A percentile compares a stretch with the other conserved stretches of the same genome.
phyloP scores from a whole-genome alignment of 2,888 invertebrate species.

The Thecocarcelia acutangulata region DNA sequence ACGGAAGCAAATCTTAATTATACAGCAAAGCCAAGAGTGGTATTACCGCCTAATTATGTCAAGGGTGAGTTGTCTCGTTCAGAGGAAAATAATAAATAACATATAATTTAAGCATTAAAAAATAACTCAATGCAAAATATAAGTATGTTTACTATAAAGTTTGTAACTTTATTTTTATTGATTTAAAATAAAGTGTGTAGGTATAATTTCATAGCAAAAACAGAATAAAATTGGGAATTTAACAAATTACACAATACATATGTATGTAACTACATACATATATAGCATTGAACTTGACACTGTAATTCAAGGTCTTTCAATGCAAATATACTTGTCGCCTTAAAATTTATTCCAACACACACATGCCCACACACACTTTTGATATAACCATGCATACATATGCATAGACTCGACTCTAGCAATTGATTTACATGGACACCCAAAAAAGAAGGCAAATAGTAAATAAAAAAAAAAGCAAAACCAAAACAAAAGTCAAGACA shows the following conservation, averaged over 20 bases:
- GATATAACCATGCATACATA: neutral
- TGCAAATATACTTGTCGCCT: slow-evolving; percentile 35
- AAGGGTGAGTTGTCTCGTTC: slow-evolving; percentile 84
- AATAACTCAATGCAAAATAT: too few relatives aligned
- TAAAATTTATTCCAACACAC: slow-evolving; percentile 26
- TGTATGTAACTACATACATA: too few relatives aligned
- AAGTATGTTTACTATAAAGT: neutral
- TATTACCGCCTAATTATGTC: slow-evolving; percentile 88
- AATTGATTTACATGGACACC: slow-evolving; percentile 50
- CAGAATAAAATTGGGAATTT: slow-evolving; percentile 43
- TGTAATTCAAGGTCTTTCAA: slow-evolving; percentile 55
- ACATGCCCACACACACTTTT: neutral
- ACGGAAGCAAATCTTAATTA: slow-evolving; percentile 83
- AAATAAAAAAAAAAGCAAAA: slow-evolving; percentile 22
- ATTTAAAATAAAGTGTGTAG: slow-evolving; percentile 36
- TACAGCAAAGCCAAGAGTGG: slow-evolving; percentile 85
- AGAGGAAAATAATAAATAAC: neutral
- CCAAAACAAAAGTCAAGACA: slow-evolving; percentile 4
- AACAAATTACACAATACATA: too few relatives aligned
- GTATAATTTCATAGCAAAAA: slow-evolving; percentile 15
- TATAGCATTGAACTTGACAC: slow-evolving; percentile 65
- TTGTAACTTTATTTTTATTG: slow-evolving; percentile 13
- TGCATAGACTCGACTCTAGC: neutral
- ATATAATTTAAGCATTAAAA: too few relatives aligned
- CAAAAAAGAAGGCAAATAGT: neutral